Base-by-base conservation (phyloP, 2,113 vertebrate species). In the Ceyx melanurus region DNA sequence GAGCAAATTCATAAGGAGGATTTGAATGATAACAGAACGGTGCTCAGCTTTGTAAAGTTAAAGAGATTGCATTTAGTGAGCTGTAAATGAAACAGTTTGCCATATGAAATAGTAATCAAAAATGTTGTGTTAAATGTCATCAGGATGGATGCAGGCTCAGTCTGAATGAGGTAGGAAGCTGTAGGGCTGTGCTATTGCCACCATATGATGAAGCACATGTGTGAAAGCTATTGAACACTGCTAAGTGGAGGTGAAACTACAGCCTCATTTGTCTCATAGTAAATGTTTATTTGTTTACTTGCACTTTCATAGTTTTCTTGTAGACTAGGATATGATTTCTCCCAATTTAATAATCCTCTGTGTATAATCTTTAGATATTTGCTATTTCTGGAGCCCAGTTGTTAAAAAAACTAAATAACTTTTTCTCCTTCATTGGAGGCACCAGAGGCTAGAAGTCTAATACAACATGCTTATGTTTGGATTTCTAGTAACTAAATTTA, bases 401-500 rank as follows among this genome's bases (percentile, higher is more conserved):
- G 11, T 82, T 11, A 15, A 76, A 89, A 89, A 54, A 33, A 51
- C 35, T 4, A 45, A 64, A 29, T 48, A 13, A 51, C 2, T 46
- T 79, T 35, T 40, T 4, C 17, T 21, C 7, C 25, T 89, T 82
- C 29, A 26, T 6, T 62, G 61, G 20, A 81, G 26, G 29, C 62
- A 88, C 73, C n/a, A 67, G 66, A 73, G 77, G 11, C 22, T 26
- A 40, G 16, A 14, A 88, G 7, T 73, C 25, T 61, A 67, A 84
- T 64, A 76, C 14, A 76, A 58, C 76, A 57, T 42, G 29, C 10
- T 80, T 6, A 17, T 40, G 10, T 90, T 87, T 90, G 58, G 21
- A 71, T 93, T 93, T 94, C 85, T 82, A 45, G 64, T 83, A 91
- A 75, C 94, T 95, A 56, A 82, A 1, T n/a, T 85, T 74, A 82